Evolutionary conservation across 2,888 invertebrate species (phyloP).

Genomic region (Himalopsyche anomala): DNA sequence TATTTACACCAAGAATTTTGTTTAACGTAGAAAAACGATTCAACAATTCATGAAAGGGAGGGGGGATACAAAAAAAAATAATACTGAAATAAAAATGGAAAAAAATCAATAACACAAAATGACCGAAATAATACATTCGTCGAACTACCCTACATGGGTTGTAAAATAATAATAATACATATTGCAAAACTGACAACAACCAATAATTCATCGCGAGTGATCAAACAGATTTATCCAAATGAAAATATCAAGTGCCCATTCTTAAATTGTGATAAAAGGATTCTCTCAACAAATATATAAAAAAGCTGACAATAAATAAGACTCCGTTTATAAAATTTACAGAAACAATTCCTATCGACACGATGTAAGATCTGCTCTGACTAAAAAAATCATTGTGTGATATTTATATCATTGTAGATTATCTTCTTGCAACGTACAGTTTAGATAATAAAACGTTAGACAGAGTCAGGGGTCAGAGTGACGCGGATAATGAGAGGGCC

Average conservation of each 20-base stretch:
- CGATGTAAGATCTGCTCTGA: no score
- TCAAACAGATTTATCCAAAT: neutral
- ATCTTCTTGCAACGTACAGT: neutral
- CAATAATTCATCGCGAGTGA: neutral
- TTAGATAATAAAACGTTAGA: neutral
- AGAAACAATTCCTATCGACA: no score
- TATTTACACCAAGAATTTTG: neutral
- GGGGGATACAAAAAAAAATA: neutral
- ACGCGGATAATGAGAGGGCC: neutral
- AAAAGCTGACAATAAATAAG: no score
- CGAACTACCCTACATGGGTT: no score
- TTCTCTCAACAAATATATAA: no score
- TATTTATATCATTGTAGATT: neutral
- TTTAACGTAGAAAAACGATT: neutral
- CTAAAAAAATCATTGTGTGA: no score
- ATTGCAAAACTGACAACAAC: constrained; percentile 9
- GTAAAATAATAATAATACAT: constrained; percentile 15
- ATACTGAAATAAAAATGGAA: neutral
- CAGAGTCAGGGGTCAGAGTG: neutral
- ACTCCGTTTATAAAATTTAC: no score
- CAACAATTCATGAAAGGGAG: neutral
- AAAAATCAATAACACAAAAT: neutral
- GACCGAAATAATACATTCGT: neutral
- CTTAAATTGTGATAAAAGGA: no score
- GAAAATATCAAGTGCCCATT: no score